A percentile compares a stretch with the other conserved stretches of the same genome.
Evolutionary conservation across 2,888 invertebrate genomes (phyloP).

Genomic region (Meliscaeva auricollis): DNA sequence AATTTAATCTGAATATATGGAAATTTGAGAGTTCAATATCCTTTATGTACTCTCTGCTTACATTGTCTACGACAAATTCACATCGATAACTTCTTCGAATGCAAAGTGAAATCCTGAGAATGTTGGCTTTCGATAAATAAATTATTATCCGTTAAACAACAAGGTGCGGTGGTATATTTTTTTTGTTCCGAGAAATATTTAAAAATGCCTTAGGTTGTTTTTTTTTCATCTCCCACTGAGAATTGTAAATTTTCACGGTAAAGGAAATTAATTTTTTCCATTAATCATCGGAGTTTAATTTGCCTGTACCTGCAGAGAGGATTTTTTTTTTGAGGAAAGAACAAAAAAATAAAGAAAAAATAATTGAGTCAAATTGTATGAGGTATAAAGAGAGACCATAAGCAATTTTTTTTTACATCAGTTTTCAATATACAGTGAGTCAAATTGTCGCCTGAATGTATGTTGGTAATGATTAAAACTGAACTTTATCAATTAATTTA

Average conservation of each 20-base stretch:
- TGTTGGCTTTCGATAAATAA: constrained; percentile 46
- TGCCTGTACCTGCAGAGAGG: neutral
- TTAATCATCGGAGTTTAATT: constrained; percentile 32
- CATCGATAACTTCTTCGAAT: neutral
- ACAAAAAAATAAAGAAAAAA: neutral
- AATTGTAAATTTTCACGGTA: constrained; percentile 29
- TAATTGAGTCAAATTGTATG: neutral
- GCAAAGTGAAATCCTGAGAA: constrained; percentile 11
- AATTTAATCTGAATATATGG: constrained; percentile 59
- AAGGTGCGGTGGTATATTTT: constrained; percentile 16
- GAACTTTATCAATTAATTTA: constrained; percentile 30
- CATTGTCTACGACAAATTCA: neutral
- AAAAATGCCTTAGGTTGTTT: neutral
- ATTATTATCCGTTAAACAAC: constrained; percentile 36
- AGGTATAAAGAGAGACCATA: constrained; percentile 3
- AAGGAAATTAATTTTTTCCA: constrained; percentile 29
- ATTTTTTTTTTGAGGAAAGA: neutral
- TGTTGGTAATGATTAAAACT: constrained; percentile 12
- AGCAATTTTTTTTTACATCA: constrained; percentile 23
- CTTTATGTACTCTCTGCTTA: neutral
- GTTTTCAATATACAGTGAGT: constrained; percentile 6
- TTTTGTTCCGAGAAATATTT: neutral
- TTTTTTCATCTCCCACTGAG: constrained; percentile 8
- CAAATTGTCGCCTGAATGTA: constrained; percentile 11
- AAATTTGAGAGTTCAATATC: constrained; percentile 60